Evolutionary conservation across 2,797 vertebrate genomes (phyloP).

Genomic region (Mormyrus hasselquistii): DNA sequence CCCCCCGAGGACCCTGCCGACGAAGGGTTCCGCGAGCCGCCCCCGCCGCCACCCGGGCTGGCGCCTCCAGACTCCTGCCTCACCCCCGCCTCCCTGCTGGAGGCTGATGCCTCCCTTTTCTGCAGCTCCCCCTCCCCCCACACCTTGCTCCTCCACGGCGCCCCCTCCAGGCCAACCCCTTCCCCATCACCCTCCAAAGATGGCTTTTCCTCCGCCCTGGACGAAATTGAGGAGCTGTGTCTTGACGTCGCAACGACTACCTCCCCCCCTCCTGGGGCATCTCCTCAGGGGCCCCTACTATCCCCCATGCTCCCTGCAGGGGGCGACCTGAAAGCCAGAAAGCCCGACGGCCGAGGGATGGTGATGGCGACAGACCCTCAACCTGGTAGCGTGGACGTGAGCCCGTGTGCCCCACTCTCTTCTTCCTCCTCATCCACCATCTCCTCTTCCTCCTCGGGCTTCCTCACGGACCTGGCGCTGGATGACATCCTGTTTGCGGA

Average conservation of each 20-base stretch:
- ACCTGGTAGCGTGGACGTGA: conserved; percentile 64
- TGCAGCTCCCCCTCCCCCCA: conserved; percentile 60
- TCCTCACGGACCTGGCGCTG: conserved; percentile 79
- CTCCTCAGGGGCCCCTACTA: conserved; percentile 8
- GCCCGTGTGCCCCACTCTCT: not conserved
- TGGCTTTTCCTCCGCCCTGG: conserved; percentile 78
- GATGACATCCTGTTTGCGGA: conserved; percentile 85
- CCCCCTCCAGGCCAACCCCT: conserved; percentile 43
- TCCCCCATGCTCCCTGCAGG: conserved; percentile 15
- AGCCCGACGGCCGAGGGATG: conserved; percentile 51
- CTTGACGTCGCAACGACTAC: conserved; percentile 55
- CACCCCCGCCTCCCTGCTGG: conserved; percentile 77
- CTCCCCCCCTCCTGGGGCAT: conserved; percentile 44
- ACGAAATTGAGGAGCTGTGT: conserved; percentile 80
- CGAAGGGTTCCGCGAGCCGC: conserved; percentile 19
- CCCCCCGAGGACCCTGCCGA: conserved; percentile 38
- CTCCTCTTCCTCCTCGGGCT: conserved; percentile 58
- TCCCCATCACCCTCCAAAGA: conserved; percentile 64
- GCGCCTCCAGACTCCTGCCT: conserved; percentile 71
- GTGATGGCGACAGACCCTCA: conserved; percentile 51
- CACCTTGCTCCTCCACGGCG: conserved; percentile 27
- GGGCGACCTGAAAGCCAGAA: conserved; percentile 50
- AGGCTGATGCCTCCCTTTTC: conserved; percentile 67
- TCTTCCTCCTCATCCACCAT: not conserved
- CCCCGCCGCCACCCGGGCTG: conserved; percentile 46